Base-by-base conservation (phyloP, 2,113 vertebrate species). In the Pelecanus crispus region DNA sequence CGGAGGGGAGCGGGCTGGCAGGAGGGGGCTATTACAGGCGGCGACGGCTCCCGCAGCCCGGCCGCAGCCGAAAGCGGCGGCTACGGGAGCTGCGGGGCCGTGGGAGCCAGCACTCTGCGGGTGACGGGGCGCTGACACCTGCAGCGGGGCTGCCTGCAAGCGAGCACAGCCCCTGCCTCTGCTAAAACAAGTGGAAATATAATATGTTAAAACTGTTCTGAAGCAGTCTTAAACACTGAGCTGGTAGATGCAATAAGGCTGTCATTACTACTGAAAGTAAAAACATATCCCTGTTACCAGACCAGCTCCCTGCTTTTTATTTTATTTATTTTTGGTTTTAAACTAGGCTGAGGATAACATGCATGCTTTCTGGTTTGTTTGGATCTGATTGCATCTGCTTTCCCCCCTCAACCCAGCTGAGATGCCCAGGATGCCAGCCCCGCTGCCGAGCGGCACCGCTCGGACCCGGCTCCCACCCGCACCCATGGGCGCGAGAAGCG, bases 61-160 rank as follows among this genome's bases (percentile, higher is more conserved):
- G 42, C 49, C 1, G 1, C 10, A 28, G 7, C 70, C 2, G 0
- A 55, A 44, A 49, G 44, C 68, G 29, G 67, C 6, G 1, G 32
- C 58, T 18, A 6, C 4, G 1, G 53, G 55, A 58, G 81, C 63
- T 45, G 42, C 6, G 4, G 42, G 63, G 63, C 53, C 20, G 4
- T 1, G 31, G 72, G 78, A 62, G 63, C 29, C 79, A 45, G 26
- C 2, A 2, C 50, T 4, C 13, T 3, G 4, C 1, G 4, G 34
- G 34, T 4, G 55, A 45, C 11, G 4, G 22, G 55, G 5, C 15
- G 0, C 56, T 2, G 52, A 8, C 36, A 26, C 15, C 68, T 58
- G 2, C 77, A 18, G 81, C 1, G 4, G 16, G 10, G 18, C 62
- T 11, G 6, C 42, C 67, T 1, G 7, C 3, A 9, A 70, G 44